Evolutionary conservation across 2,797 vertebrate genomes (phyloP).

Genomic region (Notoglanidium macrostoma): DNA sequence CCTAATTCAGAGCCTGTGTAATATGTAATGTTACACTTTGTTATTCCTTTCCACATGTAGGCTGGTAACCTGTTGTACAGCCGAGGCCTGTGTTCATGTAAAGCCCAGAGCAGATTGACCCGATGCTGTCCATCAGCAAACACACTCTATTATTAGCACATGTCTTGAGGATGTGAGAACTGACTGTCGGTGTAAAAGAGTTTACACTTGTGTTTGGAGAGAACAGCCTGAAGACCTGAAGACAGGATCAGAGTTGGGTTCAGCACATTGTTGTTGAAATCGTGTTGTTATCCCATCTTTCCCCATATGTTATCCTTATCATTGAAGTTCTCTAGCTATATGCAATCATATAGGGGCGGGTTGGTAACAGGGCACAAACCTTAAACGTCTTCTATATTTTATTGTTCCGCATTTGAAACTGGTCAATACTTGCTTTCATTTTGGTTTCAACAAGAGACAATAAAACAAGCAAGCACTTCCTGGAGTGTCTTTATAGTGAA

Average conservation of each 20-base stretch:
- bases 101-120: slow-evolving; percentile 39
- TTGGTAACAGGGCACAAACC: neutral
- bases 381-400: slow-evolving; percentile 6
- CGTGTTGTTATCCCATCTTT: neutral
- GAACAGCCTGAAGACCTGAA: slow-evolving; percentile 21
- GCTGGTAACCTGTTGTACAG: slow-evolving; percentile 37
- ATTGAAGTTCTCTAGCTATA: neutral
- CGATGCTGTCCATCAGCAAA: slow-evolving; percentile 29
- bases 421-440: neutral
- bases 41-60: slow-evolving; percentile 31
- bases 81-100: slow-evolving; percentile 14
- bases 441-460: neutral
- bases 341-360: neutral
- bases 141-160: slow-evolving; percentile 28
- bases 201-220: neutral
- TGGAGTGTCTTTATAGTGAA: neutral
- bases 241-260: slow-evolving; percentile 13
- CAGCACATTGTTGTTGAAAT: slow-evolving; percentile 13
- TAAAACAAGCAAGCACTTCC: neutral
- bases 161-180: slow-evolving; percentile 17
- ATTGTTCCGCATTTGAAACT: neutral
- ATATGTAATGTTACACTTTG: slow-evolving; percentile 34
- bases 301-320: slow-evolving; percentile 3
- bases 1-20: slow-evolving; percentile 32
- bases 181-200: slow-evolving; percentile 26